These are phyloP conservation scores for Chrysotoxum bicinctum DNA, from an alignment of 2,888 invertebrate species.

Conservation along the genomic window DNA sequence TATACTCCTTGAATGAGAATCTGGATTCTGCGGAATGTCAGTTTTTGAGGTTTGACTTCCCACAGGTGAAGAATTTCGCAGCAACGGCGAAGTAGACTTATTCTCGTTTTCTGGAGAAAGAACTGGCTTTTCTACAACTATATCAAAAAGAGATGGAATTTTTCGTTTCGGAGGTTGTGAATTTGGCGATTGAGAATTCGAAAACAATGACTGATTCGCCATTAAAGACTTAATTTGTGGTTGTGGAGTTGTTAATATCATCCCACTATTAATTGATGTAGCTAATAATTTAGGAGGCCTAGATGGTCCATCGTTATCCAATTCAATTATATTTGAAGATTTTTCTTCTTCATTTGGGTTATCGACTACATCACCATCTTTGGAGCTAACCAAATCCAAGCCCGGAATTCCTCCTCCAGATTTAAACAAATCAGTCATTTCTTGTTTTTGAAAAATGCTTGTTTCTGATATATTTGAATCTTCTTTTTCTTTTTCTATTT, in stretches of 20 bases:
- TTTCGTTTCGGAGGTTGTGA: conserved; percentile 67
- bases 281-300: conserved; percentile 53
- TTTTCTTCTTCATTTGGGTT: conserved; percentile 69
- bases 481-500: neutral
- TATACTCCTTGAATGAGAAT: conserved; percentile 43
- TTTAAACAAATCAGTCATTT: conserved; percentile 77
- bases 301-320: conserved; percentile 48
- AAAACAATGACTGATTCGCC: neutral
- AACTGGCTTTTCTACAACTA: conserved; percentile 76
- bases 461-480: neutral
- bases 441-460: conserved; percentile 33
- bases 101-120: conserved; percentile 37
- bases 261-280: neutral
- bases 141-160: conserved; percentile 78
- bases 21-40: neutral
- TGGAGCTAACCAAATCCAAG: conserved; percentile 85
- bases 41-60: conserved; percentile 28
- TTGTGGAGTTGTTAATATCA: neutral
- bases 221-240: neutral
- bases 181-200: neutral
- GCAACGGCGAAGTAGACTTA: neutral
- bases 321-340: conserved; percentile 68
- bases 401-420: conserved; percentile 86
- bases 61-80: conserved; percentile 2
- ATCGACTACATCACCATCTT: conserved; percentile 78